Evolutionary conservation across 2,797 vertebrate species (phyloP).

Genomic region (Distichodus sexfasciatus): DNA sequence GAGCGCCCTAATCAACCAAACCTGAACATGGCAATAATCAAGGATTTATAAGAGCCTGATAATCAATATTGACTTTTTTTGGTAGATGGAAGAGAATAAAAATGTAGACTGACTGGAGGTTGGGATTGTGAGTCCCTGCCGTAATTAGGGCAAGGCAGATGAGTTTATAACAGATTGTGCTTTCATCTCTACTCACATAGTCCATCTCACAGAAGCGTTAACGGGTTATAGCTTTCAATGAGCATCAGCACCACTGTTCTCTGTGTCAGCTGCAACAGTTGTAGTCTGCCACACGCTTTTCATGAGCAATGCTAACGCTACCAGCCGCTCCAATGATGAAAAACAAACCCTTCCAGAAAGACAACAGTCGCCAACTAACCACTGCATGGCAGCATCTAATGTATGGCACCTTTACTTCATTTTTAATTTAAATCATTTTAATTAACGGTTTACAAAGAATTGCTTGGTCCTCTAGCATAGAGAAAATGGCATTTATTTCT

Average conservation of each 20-base stretch:
- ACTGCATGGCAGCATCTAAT: too few relatives aligned
- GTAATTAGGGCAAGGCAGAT: not conserved
- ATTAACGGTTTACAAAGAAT: not conserved
- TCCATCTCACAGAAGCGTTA: too few relatives aligned
- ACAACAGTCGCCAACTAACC: too few relatives aligned
- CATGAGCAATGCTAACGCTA: conserved; percentile 69
- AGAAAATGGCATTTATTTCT: conserved; percentile 26
- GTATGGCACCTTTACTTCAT: not conserved
- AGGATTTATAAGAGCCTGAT: too few relatives aligned
- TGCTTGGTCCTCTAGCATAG: not conserved
- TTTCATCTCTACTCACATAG: conserved; percentile 58
- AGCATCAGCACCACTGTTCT: conserved; percentile 64
- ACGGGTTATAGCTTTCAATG: conserved; percentile 75
- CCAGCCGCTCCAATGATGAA: conserved; percentile 76
- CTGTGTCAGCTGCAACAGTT: conserved; percentile 69
- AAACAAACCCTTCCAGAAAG: conserved; percentile 69
- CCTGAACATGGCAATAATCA: too few relatives aligned
- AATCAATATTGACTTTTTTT: not conserved
- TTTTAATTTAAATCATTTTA: conserved; percentile 6
- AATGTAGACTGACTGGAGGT: not conserved
- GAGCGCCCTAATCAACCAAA: too few relatives aligned
- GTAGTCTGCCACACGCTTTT: conserved; percentile 61
- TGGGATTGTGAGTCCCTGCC: not conserved
- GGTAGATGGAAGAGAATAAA: not conserved
- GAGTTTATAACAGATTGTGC: not conserved